Evolutionary conservation across 2,888 invertebrate species (phyloP).

Genomic region (Acronicta alni): DNA sequence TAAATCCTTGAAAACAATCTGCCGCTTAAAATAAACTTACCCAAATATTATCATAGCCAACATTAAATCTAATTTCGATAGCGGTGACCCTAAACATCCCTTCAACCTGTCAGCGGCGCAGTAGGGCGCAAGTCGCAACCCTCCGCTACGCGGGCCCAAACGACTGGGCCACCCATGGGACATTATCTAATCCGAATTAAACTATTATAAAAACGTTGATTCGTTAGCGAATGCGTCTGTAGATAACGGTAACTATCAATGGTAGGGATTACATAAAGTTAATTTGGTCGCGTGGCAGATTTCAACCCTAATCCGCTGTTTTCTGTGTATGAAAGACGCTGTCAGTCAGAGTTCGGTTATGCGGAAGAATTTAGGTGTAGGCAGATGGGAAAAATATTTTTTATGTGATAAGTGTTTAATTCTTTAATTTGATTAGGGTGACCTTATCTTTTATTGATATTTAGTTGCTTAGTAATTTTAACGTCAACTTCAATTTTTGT

Average conservation of each 20-base stretch:
- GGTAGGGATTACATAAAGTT: conserved; percentile 84
- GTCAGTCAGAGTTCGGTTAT: conserved; percentile 71
- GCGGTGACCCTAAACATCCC: conserved; percentile 58
- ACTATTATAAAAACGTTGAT: conserved; percentile 79
- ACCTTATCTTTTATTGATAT: conserved; percentile 14
- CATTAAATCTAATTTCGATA: conserved; percentile 61
- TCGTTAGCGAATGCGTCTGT: conserved; percentile 76
- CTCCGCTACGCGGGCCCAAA: conserved; percentile 54
- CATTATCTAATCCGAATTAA: conserved; percentile 85
- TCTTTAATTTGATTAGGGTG: conserved; percentile 23
- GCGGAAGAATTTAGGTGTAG: conserved; percentile 41
- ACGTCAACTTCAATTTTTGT: no score
- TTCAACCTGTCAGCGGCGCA: conserved; percentile 72
- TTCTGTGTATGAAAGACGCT: conserved; percentile 61
- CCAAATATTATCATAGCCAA: conserved; percentile 68
- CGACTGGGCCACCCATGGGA: conserved; percentile 83
- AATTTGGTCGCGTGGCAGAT: conserved; percentile 85
- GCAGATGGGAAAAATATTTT: conserved; percentile 49
- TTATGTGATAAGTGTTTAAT: conserved; percentile 27
- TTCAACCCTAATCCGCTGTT: conserved; percentile 64
- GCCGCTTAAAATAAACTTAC: conserved; percentile 51
- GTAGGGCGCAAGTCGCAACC: conserved; percentile 70
- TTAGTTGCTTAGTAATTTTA: neutral
- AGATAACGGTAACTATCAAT: conserved; percentile 77
- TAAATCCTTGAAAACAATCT: conserved; percentile 32